Evolutionary conservation across 2,888 invertebrate species (phyloP).

Genomic region (Zootermopsis nevadensis): DNA sequence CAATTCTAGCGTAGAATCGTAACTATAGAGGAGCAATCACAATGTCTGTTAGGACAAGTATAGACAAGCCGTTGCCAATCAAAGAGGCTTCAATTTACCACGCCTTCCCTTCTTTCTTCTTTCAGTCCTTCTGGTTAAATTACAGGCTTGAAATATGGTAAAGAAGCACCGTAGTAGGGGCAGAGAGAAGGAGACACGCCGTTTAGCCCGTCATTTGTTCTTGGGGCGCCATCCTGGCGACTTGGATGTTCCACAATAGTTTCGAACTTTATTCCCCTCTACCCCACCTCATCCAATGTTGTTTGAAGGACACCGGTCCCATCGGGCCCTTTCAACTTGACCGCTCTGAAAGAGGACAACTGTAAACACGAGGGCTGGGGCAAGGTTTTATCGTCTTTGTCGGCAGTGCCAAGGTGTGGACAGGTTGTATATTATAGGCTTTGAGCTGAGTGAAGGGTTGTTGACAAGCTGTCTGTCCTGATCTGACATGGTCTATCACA

Average conservation of each 20-base stretch:
- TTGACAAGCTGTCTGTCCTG: constrained; percentile 44
- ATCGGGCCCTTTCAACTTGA: constrained; percentile 16
- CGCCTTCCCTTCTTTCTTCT: constrained; percentile 34
- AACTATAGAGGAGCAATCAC: constrained; percentile 2
- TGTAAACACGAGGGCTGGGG: constrained; percentile 49
- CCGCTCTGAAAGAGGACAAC: constrained; percentile 39
- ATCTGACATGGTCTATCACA: constrained; percentile 39
- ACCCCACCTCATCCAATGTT: not conserved
- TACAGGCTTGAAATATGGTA: constrained; percentile 38
- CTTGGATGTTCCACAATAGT: constrained; percentile 27
- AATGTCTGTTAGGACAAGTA: not conserved
- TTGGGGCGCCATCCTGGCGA: constrained; percentile 44
- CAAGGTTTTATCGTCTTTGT: constrained; percentile 41
- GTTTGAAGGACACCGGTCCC: constrained; percentile 27
- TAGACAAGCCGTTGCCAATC: constrained; percentile 37
- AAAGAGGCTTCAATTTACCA: constrained; percentile 37
- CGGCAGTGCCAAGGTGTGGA: constrained; percentile 47
- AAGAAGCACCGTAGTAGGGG: not conserved
- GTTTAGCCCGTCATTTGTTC: constrained; percentile 42
- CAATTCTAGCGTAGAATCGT: not conserved
- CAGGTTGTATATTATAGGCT: constrained; percentile 48
- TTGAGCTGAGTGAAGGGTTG: constrained; percentile 44
- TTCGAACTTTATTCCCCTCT: constrained; percentile 7
- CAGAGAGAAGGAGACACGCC: not conserved
- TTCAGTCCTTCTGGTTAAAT: constrained; percentile 30